phyloP scores from a whole-genome alignment of 2,113 vertebrate genomes.

The Lepus europaeus region DNA sequence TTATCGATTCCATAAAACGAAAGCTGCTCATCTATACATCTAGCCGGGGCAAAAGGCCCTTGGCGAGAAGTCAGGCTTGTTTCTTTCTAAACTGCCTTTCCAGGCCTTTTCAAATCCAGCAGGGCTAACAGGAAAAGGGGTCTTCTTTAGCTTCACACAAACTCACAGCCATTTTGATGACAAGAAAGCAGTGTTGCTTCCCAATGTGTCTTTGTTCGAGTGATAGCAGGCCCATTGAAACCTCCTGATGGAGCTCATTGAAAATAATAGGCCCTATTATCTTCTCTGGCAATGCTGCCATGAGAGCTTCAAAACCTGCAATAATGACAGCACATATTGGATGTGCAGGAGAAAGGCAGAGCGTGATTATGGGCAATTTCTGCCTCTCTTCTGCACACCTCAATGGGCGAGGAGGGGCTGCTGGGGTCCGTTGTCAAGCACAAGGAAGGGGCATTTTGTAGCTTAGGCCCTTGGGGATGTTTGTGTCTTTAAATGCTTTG shows the following conservation, averaged over 20 bases:
- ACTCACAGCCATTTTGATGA: conserved; percentile 80
- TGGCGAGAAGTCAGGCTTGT: background rate
- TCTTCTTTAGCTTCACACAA: conserved; percentile 75
- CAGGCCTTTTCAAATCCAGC: conserved; percentile 64
- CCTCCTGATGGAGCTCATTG: conserved; percentile 84
- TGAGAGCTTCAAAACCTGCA: conserved; percentile 82
- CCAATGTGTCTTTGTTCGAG: conserved; percentile 81
- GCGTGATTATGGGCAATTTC: conserved; percentile 80
- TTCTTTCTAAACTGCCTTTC: conserved; percentile 68
- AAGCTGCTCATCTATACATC: conserved; percentile 36
- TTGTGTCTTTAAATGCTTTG: conserved; percentile 56
- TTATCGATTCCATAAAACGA: conserved; percentile 51
- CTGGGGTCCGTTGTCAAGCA: background rate
- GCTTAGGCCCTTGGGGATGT: background rate
- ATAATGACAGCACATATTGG: conserved; percentile 81
- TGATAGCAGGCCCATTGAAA: conserved; percentile 82
- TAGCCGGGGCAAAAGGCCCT: conserved; percentile 39
- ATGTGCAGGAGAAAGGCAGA: conserved; percentile 76
- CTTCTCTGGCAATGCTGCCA: conserved; percentile 78
- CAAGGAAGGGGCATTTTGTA: background rate
- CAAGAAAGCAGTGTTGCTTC: conserved; percentile 80
- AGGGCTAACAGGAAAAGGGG: conserved; percentile 63
- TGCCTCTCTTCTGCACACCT: conserved; percentile 63
- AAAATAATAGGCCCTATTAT: conserved; percentile 85
- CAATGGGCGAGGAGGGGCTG: conserved; percentile 18